Conservation (phyloP, 2,113 vertebrate genomes). For the Hymenochirus boettgeri region DNA sequence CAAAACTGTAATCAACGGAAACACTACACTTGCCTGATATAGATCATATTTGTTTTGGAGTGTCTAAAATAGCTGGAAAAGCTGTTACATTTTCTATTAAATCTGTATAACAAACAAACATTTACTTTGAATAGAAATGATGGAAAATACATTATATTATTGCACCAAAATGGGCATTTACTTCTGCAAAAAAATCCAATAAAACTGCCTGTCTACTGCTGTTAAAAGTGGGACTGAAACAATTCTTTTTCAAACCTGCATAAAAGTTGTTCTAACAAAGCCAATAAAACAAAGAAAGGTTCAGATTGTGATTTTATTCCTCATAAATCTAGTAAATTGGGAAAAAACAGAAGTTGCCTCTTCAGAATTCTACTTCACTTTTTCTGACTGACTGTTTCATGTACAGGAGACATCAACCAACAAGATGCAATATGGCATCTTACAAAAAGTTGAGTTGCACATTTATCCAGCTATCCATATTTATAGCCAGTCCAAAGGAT, state of each 20-base stretch:
- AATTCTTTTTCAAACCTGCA: not conserved
- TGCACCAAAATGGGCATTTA: not conserved
- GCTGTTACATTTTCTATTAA: conserved; percentile 25
- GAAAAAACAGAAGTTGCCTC: conserved; percentile 3
- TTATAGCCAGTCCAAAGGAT: no score
- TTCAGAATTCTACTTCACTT: conserved; percentile 3
- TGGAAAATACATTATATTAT: conserved; percentile 18
- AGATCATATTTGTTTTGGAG: conserved; percentile 37
- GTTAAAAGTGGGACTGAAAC: not conserved
- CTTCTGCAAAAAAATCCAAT: not conserved
- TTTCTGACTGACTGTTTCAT: conserved; percentile 16
- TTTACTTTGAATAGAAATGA: conserved; percentile 27
- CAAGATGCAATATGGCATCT: no score
- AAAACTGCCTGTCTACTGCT: not conserved
- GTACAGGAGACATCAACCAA: no score
- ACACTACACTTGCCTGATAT: conserved; percentile 16
- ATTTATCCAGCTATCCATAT: no score
- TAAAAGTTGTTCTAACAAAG: not conserved
- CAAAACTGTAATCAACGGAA: conserved; percentile 37
- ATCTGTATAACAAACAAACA: conserved; percentile 27
- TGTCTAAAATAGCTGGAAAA: not conserved
- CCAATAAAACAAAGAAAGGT: not conserved
- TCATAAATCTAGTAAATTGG: not conserved
- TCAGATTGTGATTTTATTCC: not conserved
- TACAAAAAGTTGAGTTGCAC: no score